These are phyloP conservation scores for Cheilosia vernalis DNA, from an alignment of 2,888 invertebrate genomes.

Conservation along the genomic window DNA sequence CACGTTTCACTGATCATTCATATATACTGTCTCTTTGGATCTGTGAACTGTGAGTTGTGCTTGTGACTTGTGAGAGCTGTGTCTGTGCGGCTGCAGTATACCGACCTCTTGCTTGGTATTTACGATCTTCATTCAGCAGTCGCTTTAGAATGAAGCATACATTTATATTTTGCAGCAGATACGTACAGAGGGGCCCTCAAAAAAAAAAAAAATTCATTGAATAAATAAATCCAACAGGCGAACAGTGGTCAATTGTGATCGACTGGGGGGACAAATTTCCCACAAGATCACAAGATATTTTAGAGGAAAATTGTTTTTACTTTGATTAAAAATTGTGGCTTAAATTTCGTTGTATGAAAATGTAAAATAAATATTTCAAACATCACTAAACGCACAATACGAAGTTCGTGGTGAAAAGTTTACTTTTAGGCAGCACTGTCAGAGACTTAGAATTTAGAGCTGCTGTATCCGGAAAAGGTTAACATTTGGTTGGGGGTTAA, in stretches of 20 bases:
- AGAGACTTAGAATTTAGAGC: too few relatives aligned
- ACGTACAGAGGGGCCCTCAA: constrained; percentile 7
- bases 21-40: constrained; percentile 7
- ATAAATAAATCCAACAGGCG: constrained; percentile 58
- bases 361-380: too few relatives aligned
- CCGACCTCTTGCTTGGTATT: not conserved
- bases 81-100: not conserved
- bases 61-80: not conserved
- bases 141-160: not conserved
- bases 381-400: too few relatives aligned
- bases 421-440: too few relatives aligned
- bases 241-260: not conserved
- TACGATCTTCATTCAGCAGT: constrained; percentile 65
- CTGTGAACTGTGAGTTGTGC: not conserved
- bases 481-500: too few relatives aligned
- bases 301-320: too few relatives aligned
- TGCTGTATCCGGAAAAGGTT: too few relatives aligned
- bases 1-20: constrained; percentile 66
- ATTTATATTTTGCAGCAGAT: not conserved
- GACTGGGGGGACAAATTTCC: too few relatives aligned
- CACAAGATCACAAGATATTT: too few relatives aligned
- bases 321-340: too few relatives aligned
- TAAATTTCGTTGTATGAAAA: too few relatives aligned
- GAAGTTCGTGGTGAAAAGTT: too few relatives aligned
- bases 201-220: constrained; percentile 53